Percentiles rank a stretch among this genome's conserved stretches.
Conservation (phyloP, 2,113 vertebrate genomes). For the Castor canadensis region DNA sequence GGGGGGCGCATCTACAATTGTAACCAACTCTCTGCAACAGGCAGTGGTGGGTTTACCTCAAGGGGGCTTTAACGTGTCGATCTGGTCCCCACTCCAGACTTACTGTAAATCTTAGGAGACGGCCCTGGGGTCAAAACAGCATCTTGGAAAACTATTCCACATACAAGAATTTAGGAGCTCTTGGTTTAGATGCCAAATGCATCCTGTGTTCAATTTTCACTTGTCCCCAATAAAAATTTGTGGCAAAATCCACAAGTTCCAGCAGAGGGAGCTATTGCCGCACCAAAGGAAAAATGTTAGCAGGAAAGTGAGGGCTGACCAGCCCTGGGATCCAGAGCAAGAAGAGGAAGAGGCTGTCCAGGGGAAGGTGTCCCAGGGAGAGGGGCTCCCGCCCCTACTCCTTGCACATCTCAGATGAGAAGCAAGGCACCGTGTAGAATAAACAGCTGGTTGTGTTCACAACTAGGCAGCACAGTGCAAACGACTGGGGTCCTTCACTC, state of each 20-base stretch:
- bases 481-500: background rate
- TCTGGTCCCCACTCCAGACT: background rate
- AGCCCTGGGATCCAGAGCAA: background rate
- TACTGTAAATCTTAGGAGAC: background rate
- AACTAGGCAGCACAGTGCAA: background rate
- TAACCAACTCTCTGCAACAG: background rate
- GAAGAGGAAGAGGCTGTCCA: background rate
- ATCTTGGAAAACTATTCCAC: background rate
- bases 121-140: background rate
- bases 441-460: background rate
- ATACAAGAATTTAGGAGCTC: background rate
- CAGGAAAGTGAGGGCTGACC: background rate
- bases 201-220: background rate
- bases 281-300: background rate
- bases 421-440: background rate
- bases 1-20: too few species aligned
- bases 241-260: conserved; percentile 39
- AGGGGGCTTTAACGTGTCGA: background rate
- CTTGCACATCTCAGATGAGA: background rate
- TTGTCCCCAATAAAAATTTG: background rate
- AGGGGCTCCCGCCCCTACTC: background rate
- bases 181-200: background rate
- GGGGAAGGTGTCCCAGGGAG: background rate
- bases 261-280: conserved; percentile 71
- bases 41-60: background rate